These are phyloP conservation scores for Atherinomorus stipes DNA, from an alignment of 2,113 vertebrate species.

Conservation along the genomic window DNA sequence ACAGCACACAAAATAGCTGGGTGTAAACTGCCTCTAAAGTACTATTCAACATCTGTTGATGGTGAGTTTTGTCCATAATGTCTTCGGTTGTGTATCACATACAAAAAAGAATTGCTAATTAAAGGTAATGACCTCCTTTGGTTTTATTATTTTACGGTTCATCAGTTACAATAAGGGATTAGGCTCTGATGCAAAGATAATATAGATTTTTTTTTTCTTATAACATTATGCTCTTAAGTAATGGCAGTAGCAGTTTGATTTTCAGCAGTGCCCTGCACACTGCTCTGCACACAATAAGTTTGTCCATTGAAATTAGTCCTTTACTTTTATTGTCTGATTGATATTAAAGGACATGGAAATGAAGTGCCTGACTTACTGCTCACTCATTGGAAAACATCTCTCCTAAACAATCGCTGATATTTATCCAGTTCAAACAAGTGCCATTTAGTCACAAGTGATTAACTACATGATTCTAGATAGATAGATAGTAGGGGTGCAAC, in stretches of 20 bases:
- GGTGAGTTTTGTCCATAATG: too few species aligned
- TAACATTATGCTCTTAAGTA: too few species aligned
- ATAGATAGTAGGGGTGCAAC: too few species aligned
- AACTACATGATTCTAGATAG: conserved; percentile 19
- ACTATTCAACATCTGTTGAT: neutral
- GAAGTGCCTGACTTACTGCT: neutral
- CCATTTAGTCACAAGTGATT: conserved; percentile 51
- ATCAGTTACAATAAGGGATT: neutral
- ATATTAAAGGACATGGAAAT: neutral
- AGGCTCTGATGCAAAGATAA: too few species aligned
- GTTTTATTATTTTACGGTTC: neutral
- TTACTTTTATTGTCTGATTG: conserved; percentile 4
- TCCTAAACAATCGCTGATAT: conserved; percentile 5
- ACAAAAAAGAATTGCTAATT: neutral
- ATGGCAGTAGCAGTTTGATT: neutral
- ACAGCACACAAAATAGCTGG: neutral
- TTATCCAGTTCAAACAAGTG: conserved; percentile 29
- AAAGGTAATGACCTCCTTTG: neutral
- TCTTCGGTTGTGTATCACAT: neutral
- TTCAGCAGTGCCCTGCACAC: neutral
- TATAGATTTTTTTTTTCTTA: too few species aligned
- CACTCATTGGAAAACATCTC: neutral
- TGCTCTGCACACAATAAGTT: neutral
- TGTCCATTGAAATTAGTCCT: neutral
- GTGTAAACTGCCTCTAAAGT: neutral